Percentiles rank a stretch among this genome's conserved stretches.
phyloP scores from a whole-genome alignment of 2,888 invertebrate species.

The Oxystoma pomonae region DNA sequence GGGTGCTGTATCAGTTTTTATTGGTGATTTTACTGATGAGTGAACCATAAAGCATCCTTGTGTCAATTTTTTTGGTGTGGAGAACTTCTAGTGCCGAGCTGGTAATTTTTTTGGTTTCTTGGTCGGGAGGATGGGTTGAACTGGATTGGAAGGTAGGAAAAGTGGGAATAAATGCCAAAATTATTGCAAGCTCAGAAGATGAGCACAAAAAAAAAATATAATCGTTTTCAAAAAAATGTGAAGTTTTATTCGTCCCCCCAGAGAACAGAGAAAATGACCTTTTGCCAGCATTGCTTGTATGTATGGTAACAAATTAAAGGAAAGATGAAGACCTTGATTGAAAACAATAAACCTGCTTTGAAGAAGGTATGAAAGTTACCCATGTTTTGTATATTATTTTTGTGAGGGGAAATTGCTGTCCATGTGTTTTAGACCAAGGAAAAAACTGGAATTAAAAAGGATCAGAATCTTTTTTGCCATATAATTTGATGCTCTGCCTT shows the following conservation, averaged over 20 bases:
- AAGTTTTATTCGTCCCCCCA: no score
- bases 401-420: not conserved
- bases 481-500: conserved; percentile 38
- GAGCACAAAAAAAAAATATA: no score
- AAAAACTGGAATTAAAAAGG: not conserved
- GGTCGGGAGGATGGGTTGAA: not conserved
- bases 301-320: no score
- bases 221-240: no score
- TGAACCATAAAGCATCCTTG: not conserved
- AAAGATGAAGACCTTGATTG: no score
- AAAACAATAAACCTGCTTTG: no score
- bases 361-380: no score
- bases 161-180: no score
- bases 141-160: not conserved
- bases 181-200: no score
- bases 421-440: not conserved
- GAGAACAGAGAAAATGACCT: no score
- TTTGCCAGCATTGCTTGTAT: no score
- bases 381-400: not conserved
- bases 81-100: conserved; percentile 15
- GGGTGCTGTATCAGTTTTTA: no score
- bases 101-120: conserved; percentile 10
- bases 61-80: not conserved
- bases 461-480: conserved; percentile 9
- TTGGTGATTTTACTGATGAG: not conserved